Conservation (phyloP, 2,113 vertebrate genomes). For the Microcebus griseorufus region DNA sequence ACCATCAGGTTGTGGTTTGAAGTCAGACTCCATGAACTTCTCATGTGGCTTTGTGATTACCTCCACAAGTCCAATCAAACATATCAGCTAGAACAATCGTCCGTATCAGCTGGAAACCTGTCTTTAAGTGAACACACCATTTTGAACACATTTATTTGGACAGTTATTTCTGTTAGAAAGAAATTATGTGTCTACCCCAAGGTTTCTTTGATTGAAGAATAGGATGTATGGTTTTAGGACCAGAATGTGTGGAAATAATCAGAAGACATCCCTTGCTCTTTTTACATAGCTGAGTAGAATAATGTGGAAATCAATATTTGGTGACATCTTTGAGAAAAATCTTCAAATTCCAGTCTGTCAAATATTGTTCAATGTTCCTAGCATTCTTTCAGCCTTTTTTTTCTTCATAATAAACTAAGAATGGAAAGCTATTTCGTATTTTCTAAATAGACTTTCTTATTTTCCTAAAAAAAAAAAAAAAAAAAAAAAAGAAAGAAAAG, state of each 20-base stretch:
- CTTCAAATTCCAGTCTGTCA: background rate
- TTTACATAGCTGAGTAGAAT: background rate
- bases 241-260: background rate
- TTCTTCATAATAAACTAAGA: background rate
- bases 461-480: background rate
- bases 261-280: background rate
- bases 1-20: slow-evolving; percentile 1
- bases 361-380: background rate
- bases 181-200: background rate
- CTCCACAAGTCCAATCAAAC: slow-evolving; percentile 42
- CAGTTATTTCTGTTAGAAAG: slow-evolving; percentile 47
- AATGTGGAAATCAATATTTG: slow-evolving; percentile 11
- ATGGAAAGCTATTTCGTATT: background rate
- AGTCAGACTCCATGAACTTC: background rate
- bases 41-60: slow-evolving; percentile 24
- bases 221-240: background rate
- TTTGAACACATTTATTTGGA: slow-evolving; percentile 50
- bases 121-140: slow-evolving; percentile 33
- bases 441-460: background rate
- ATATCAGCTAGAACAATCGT: slow-evolving; percentile 38
- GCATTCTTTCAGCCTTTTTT: background rate
- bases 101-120: slow-evolving; percentile 27
- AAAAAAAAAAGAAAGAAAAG: background rate
- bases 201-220: background rate
- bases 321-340: background rate